A percentile compares a stretch with the other conserved stretches of the same genome.
Evolutionary conservation across 2,888 invertebrate genomes (phyloP).

Genomic region (Platynereis dumerilii): DNA sequence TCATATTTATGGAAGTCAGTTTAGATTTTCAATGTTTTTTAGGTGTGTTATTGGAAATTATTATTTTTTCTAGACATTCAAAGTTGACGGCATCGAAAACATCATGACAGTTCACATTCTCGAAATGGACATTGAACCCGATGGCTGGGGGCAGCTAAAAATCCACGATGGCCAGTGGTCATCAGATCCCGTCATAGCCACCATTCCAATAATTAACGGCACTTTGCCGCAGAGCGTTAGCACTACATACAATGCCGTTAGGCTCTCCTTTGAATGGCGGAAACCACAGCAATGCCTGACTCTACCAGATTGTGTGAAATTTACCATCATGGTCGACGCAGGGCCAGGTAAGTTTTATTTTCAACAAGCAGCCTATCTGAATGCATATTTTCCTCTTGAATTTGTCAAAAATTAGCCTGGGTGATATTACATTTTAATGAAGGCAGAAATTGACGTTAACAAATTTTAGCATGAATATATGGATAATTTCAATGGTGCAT

Average conservation of each 20-base stretch:
- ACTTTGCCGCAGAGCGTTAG: slow-evolving; percentile 83
- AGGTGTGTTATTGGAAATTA: too few relatives aligned
- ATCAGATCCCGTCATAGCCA: slow-evolving; percentile 20
- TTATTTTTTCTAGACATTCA: too few relatives aligned
- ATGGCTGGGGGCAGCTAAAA: slow-evolving; percentile 69
- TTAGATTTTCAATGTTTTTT: too few relatives aligned
- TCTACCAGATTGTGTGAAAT: slow-evolving; percentile 73
- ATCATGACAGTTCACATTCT: slow-evolving; percentile 82
- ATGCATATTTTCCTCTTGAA: too few relatives aligned
- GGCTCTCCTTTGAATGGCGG: slow-evolving; percentile 73
- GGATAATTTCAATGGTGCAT: too few relatives aligned
- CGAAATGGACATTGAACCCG: slow-evolving; percentile 73
- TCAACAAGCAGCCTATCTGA: too few relatives aligned
- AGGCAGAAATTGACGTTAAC: too few relatives aligned
- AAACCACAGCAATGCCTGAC: slow-evolving; percentile 67
- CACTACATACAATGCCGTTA: slow-evolving; percentile 80
- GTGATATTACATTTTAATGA: too few relatives aligned
- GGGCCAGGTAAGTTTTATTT: slow-evolving; percentile 69
- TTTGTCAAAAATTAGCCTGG: too few relatives aligned
- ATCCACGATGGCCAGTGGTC: slow-evolving; percentile 46
- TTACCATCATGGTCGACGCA: slow-evolving; percentile 80
- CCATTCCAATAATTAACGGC: slow-evolving; percentile 74
- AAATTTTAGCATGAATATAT: too few relatives aligned
- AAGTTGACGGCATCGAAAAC: too few relatives aligned
- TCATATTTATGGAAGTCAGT: too few relatives aligned